phyloP scores from a whole-genome alignment of 2,888 invertebrate genomes.

The Nezara viridula region DNA sequence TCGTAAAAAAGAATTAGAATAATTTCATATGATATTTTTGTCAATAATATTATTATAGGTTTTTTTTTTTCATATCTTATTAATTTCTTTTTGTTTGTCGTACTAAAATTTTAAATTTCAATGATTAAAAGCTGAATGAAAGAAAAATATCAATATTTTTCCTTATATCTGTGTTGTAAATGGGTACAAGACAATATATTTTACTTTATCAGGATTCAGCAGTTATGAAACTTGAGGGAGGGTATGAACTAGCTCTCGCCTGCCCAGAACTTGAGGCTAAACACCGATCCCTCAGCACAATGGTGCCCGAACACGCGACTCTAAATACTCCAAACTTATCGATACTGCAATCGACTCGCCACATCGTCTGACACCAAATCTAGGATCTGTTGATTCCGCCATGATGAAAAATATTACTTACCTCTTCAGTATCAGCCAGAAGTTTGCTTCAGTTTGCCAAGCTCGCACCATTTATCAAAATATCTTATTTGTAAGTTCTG shows the following conservation, averaged over 20 bases:
- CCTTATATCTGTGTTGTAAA: neutral
- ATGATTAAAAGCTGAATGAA: too few relatives aligned
- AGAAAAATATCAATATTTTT: too few relatives aligned
- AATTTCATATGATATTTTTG: too few relatives aligned
- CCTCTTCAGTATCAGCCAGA: neutral
- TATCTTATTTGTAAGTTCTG: neutral
- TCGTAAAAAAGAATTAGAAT: too few relatives aligned
- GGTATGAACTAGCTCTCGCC: neutral
- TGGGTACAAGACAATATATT: neutral
- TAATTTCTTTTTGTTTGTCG: too few relatives aligned
- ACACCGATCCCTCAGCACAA: neutral
- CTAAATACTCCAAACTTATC: slow-evolving; percentile 30
- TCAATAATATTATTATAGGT: too few relatives aligned
- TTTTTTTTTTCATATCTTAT: too few relatives aligned
- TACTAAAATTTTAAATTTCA: too few relatives aligned
- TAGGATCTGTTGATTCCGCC: neutral
- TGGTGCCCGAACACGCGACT: neutral
- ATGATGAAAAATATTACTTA: neutral
- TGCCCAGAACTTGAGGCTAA: neutral
- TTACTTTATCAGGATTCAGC: neutral
- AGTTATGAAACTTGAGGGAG: neutral
- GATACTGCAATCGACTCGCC: neutral
- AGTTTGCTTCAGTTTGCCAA: neutral
- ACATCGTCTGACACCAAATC: neutral
- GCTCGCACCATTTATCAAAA: neutral